Evolutionary conservation across 2,113 vertebrate genomes (phyloP).

Genomic region (Protobothrops flavoviridis): DNA sequence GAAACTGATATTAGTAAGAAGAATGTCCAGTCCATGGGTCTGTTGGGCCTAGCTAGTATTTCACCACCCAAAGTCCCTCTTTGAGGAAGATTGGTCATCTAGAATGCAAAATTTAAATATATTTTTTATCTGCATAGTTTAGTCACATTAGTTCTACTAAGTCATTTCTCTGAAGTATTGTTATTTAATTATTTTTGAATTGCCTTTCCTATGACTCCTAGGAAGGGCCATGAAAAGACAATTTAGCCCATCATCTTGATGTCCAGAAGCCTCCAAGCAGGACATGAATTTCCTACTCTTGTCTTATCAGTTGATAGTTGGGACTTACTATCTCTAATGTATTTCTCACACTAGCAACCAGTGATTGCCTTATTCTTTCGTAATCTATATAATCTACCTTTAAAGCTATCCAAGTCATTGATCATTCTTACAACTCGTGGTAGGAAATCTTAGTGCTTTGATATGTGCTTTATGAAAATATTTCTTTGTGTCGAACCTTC

Average conservation of each 20-base stretch:
- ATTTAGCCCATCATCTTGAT: not conserved
- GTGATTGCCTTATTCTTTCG: not conserved
- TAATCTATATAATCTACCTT: not conserved
- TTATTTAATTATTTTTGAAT: not conserved
- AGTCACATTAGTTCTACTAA: not conserved
- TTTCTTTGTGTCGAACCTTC: not conserved
- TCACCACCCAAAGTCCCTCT: not conserved
- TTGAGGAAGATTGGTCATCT: not conserved
- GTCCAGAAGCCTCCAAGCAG: not conserved
- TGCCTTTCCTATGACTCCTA: not conserved
- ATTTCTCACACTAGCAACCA: not conserved
- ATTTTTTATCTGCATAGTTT: not conserved
- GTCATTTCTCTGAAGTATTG: not conserved
- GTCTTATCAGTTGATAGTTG: not conserved
- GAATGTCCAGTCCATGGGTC: not conserved
- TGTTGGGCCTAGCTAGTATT: not conserved
- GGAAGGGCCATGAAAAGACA: not conserved
- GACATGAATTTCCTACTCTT: not conserved
- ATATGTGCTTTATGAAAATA: not conserved
- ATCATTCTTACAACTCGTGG: not conserved
- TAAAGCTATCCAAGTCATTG: not conserved
- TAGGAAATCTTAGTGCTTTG: not conserved
- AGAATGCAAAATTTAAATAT: not conserved
- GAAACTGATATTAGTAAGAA: not conserved
- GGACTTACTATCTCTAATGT: not conserved